These are phyloP conservation scores for Chondrosia reniformis DNA, from an alignment of 37 sponge, comb jelly and placozoan genomes.

Conservation along the genomic window DNA sequence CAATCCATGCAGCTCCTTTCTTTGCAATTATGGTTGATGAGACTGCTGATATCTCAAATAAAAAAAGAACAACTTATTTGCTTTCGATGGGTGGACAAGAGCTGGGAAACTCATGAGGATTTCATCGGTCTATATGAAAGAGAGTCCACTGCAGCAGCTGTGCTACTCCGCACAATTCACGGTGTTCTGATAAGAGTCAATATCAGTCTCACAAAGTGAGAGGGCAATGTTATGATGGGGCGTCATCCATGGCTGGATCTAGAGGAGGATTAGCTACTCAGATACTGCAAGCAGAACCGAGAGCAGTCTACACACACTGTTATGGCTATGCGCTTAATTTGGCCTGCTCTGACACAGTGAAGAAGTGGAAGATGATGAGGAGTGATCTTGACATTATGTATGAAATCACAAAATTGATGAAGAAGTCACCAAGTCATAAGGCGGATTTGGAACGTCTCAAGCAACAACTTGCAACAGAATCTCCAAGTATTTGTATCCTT, in stretches of 20 bases:
- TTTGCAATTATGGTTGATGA: slow-evolving; percentile 14
- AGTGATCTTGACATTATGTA: slow-evolving; percentile 48
- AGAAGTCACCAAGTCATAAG: slow-evolving; percentile 47
- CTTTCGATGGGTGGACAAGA: neutral
- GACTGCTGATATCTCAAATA: neutral
- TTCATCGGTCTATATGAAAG: slow-evolving; percentile 23
- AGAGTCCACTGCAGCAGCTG: slow-evolving; percentile 23
- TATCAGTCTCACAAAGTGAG: slow-evolving; percentile 45
- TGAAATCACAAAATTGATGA: slow-evolving; percentile 25
- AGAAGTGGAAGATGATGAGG: neutral
- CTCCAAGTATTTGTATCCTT: slow-evolving; percentile 49
- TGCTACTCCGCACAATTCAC: neutral
- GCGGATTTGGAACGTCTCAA: slow-evolving; percentile 38
- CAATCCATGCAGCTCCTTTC: neutral
- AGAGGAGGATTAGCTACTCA: slow-evolving; percentile 48
- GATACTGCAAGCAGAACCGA: slow-evolving; percentile 39
- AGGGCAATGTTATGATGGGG: slow-evolving; percentile 70
- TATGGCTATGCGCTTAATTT: slow-evolving; percentile 30
- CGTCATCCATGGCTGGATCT: slow-evolving; percentile 33
- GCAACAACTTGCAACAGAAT: slow-evolving; percentile 32
- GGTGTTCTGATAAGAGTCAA: slow-evolving; percentile 23
- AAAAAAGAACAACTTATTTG: neutral
- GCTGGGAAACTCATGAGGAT: neutral
- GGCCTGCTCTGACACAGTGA: neutral
- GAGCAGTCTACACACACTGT: slow-evolving; percentile 64